Evolutionary conservation across 2,888 invertebrate species (phyloP).

Genomic region (Crocallis elinguaria): DNA sequence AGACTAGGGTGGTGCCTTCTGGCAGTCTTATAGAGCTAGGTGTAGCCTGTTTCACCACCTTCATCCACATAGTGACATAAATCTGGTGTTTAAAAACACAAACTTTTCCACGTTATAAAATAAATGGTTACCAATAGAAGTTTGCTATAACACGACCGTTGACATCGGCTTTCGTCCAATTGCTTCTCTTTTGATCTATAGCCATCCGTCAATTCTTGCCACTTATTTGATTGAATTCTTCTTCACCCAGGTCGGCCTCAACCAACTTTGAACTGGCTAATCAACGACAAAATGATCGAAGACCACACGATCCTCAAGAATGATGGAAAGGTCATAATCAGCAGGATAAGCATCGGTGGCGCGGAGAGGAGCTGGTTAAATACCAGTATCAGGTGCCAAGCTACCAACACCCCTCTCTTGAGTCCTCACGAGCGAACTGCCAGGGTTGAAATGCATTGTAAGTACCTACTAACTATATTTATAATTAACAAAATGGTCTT

Average conservation of each 20-base stretch:
- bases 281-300: conserved; percentile 89
- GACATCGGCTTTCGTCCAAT: too few species aligned
- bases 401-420: conserved; percentile 92
- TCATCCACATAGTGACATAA: too few species aligned
- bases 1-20: too few species aligned
- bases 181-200: too few species aligned
- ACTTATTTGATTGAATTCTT: neutral
- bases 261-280: conserved; percentile 91
- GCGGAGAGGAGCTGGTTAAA: conserved; percentile 91
- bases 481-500: too few species aligned
- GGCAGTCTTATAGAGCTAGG: too few species aligned
- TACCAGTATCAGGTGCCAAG: conserved; percentile 93
- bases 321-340: conserved; percentile 89
- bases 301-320: conserved; percentile 88
- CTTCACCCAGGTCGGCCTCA: conserved; percentile 88
- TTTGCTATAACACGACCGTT: too few species aligned
- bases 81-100: too few species aligned
- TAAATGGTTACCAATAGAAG: too few species aligned
- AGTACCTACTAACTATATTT: conserved; percentile 69
- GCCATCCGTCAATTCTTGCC: neutral
- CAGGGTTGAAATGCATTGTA: conserved; percentile 92
- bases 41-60: too few species aligned
- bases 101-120: too few species aligned
- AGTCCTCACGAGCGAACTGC: conserved; percentile 92
- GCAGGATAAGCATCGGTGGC: conserved; percentile 89